Percentiles rank a stretch among this genome's conserved stretches.
These are phyloP conservation scores for Bubo scandiacus DNA, from an alignment of 2,113 vertebrate genomes.

Conservation along the genomic window DNA sequence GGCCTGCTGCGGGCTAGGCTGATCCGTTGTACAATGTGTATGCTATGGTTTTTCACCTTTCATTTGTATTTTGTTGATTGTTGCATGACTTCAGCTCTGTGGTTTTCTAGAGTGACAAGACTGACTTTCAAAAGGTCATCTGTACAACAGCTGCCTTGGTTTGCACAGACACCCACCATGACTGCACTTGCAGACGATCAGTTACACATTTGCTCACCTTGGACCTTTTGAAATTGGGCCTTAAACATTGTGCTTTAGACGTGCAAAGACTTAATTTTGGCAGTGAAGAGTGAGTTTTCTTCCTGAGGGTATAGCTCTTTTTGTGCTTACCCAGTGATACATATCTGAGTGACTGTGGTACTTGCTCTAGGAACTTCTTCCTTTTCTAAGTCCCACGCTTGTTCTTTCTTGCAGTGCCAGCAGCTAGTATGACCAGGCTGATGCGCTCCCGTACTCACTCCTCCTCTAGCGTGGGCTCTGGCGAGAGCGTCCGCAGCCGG, in stretches of 20 bases:
- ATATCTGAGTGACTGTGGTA: background rate
- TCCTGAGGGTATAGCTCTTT: background rate
- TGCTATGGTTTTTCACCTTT: background rate
- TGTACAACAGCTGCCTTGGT: background rate
- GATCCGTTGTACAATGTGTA: background rate
- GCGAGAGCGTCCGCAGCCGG: constrained; percentile 81
- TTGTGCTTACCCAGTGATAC: background rate
- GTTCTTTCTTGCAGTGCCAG: constrained; percentile 84
- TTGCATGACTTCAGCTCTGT: constrained; percentile 58
- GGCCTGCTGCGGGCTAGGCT: constrained; percentile 36
- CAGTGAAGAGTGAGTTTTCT: background rate
- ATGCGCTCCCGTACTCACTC: constrained; percentile 91
- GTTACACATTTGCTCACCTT: background rate
- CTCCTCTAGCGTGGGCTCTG: constrained; percentile 87
- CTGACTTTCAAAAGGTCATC: constrained; percentile 57
- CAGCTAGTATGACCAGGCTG: constrained; percentile 90
- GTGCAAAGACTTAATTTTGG: background rate
- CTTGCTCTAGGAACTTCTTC: background rate
- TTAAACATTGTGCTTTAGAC: constrained; percentile 28
- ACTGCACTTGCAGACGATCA: background rate
- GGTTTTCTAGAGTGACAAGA: background rate
- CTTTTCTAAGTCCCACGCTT: background rate
- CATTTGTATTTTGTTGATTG: constrained; percentile 43
- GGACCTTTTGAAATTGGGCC: constrained; percentile 59
- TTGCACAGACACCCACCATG: background rate